A percentile compares a stretch with the other conserved stretches of the same genome.
Conservation (phyloP, 2,113 vertebrate species). For the Redunca redunca region DNA sequence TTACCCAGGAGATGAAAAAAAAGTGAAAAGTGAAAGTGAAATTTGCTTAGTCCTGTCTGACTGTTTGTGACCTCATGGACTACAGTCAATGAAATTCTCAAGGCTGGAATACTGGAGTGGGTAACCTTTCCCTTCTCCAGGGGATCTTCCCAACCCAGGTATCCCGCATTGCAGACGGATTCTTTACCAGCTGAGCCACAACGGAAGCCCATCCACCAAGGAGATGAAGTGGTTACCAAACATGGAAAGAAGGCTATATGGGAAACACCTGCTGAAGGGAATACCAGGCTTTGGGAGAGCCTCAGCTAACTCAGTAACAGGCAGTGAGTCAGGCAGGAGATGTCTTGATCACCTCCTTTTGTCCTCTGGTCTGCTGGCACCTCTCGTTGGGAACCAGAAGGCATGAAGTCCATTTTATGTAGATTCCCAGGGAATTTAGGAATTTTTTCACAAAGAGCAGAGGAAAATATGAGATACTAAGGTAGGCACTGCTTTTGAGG, state of each 20-base stretch:
- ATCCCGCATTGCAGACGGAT: background rate
- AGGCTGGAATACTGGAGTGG: background rate
- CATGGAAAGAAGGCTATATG: background rate
- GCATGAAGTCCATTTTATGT: background rate
- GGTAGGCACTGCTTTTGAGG: background rate
- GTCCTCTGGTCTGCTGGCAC: background rate
- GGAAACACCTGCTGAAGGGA: background rate
- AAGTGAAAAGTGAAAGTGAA: background rate
- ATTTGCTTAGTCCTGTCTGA: background rate
- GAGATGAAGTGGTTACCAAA: background rate
- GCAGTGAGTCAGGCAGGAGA: background rate
- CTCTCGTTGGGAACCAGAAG: background rate
- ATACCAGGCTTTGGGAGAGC: fast-evolving
- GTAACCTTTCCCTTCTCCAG: background rate
- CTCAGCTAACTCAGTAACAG: background rate
- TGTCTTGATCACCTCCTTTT: background rate
- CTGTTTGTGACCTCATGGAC: background rate
- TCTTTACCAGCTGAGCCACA: background rate
- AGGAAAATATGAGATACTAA: background rate
- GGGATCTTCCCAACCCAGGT: background rate
- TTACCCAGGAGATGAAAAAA: background rate
- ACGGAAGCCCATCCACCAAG: background rate
- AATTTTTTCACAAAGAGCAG: background rate
- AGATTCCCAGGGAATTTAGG: background rate
- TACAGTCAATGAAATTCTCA: background rate